Conservation (phyloP, 2,888 invertebrate genomes). For the Vesta saturnalis region DNA sequence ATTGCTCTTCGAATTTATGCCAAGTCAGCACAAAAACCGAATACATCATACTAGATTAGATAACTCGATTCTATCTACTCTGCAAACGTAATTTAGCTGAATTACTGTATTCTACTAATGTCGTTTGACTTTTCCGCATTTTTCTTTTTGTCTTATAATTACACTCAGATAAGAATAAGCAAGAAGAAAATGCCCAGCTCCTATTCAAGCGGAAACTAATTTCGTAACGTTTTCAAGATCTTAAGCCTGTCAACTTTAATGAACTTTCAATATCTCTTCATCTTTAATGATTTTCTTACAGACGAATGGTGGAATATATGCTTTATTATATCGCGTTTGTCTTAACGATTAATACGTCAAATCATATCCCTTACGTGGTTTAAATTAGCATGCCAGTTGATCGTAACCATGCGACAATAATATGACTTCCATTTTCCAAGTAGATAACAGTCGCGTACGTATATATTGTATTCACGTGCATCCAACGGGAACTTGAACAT, state of each 20-base stretch:
- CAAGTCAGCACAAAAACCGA: background rate
- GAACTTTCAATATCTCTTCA: background rate
- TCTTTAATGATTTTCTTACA: slow-evolving; percentile 19
- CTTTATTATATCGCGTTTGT: slow-evolving; percentile 27
- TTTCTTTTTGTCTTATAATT: background rate
- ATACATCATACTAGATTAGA: no score
- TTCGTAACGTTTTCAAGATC: background rate
- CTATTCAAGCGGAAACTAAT: background rate
- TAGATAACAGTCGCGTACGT: slow-evolving; percentile 28
- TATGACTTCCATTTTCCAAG: slow-evolving; percentile 29
- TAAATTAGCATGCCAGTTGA: slow-evolving; percentile 38
- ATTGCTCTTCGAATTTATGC: background rate
- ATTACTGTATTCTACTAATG: background rate
- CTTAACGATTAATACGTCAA: slow-evolving; percentile 38
- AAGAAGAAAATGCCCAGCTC: slow-evolving; percentile 1
- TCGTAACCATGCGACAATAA: slow-evolving; percentile 38
- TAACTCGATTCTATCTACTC: background rate
- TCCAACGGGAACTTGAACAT: slow-evolving; percentile 30
- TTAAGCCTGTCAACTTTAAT: background rate
- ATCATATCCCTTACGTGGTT: slow-evolving; percentile 34
- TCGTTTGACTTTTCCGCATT: no score
- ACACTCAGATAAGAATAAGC: no score
- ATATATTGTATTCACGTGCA: slow-evolving; percentile 28
- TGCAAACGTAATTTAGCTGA: background rate
- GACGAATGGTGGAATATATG: slow-evolving; percentile 20